These are phyloP conservation scores for Lasioglossum marginatum DNA, from an alignment of 2,888 invertebrate genomes.

Conservation along the genomic window DNA sequence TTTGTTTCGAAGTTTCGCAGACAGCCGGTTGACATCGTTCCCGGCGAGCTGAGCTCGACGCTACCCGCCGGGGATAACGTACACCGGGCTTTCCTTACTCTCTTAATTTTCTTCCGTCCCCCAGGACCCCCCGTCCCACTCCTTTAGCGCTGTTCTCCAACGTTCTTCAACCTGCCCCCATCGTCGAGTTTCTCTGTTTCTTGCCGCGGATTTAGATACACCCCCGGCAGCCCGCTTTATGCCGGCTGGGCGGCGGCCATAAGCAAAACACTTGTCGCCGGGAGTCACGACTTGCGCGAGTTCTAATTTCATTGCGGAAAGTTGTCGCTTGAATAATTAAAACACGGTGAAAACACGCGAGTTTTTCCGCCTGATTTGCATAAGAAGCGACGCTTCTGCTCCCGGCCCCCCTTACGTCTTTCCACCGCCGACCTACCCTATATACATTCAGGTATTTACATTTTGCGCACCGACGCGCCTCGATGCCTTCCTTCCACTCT, in stretches of 20 bases:
- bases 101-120: constrained; percentile 65
- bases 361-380: constrained; percentile 80
- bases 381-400: constrained; percentile 72
- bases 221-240: constrained; percentile 55
- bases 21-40: constrained; percentile 63
- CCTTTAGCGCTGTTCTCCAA: neutral
- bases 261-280: constrained; percentile 82
- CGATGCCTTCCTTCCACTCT: constrained; percentile 38
- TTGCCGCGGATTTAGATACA: constrained; percentile 57
- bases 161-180: constrained; percentile 12
- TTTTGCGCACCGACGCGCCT: constrained; percentile 15
- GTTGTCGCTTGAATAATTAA: constrained; percentile 84
- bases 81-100: constrained; percentile 61
- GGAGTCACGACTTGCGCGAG: constrained; percentile 77
- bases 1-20: constrained; percentile 64
- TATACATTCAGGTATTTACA: constrained; percentile 45
- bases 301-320: constrained; percentile 83
- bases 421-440: neutral
- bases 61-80: constrained; percentile 49
- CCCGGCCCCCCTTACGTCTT: neutral
- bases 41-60: constrained; percentile 50
- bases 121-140: constrained; percentile 13
- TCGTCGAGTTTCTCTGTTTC: constrained; percentile 47
- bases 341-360: constrained; percentile 79
- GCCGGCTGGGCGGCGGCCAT: constrained; percentile 70